phyloP scores from a whole-genome alignment of 2,797 vertebrate genomes.

The Mus minutoides region DNA sequence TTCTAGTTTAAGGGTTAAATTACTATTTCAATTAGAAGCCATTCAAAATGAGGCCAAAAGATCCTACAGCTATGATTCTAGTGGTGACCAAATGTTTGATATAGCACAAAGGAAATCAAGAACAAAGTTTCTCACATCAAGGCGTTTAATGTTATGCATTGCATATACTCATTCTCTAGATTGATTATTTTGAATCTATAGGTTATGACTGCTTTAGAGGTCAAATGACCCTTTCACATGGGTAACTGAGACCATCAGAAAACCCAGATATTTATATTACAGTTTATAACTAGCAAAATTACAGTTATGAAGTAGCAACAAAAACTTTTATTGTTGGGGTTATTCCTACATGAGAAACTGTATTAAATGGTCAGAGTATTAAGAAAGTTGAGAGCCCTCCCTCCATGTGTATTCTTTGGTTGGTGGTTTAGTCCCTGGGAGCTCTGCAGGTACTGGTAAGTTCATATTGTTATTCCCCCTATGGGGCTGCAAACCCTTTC shows the following conservation, averaged over 20 bases:
- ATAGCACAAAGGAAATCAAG: neutral
- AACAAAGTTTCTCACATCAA: neutral
- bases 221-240: neutral
- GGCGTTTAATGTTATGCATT: neutral
- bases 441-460: too few relatives aligned
- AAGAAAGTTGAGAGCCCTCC: neutral
- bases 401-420: too few relatives aligned
- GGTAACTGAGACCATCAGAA: neutral
- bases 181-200: neutral
- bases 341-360: neutral
- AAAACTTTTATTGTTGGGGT: neutral
- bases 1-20: slow-evolving; percentile 39
- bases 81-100: neutral
- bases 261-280: neutral
- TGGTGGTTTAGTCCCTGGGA: too few relatives aligned
- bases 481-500: too few relatives aligned
- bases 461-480: too few relatives aligned
- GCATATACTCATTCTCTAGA: neutral
- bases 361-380: neutral
- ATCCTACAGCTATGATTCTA: neutral
- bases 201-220: neutral
- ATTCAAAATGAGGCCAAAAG: neutral
- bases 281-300: neutral
- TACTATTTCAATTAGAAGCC: neutral
- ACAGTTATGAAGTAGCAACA: neutral